These are phyloP conservation scores for Stomorhina lunata DNA, from an alignment of 2,888 invertebrate genomes.

Conservation along the genomic window DNA sequence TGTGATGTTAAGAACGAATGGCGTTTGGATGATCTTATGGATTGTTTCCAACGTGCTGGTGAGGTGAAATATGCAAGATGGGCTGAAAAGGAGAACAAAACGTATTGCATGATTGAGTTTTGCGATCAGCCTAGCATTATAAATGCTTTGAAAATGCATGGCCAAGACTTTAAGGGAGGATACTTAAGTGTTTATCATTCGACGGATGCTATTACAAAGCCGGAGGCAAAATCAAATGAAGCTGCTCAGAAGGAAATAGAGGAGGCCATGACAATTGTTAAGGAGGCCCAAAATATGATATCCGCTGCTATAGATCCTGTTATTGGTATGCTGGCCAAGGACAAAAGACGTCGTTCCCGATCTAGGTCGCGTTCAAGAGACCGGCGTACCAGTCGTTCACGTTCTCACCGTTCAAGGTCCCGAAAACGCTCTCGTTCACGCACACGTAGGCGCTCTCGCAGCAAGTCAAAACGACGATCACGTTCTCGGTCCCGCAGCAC, in stretches of 20 bases:
- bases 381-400: conserved; percentile 84
- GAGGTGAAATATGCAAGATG: conserved; percentile 97
- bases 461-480: conserved; percentile 74
- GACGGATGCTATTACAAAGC: conserved; percentile 93
- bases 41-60: conserved; percentile 91
- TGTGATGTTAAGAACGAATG: conserved; percentile 88
- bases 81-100: conserved; percentile 89
- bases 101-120: conserved; percentile 95
- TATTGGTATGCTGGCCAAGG: conserved; percentile 91
- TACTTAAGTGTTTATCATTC: conserved; percentile 90
- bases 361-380: conserved; percentile 82
- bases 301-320: conserved; percentile 96
- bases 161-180: conserved; percentile 87
- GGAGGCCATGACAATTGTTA: conserved; percentile 97
- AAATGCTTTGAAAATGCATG: conserved; percentile 92
- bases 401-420: conserved; percentile 83
- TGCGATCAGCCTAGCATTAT: conserved; percentile 94
- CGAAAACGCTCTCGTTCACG: conserved; percentile 83
- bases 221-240: conserved; percentile 96
- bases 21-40: conserved; percentile 91
- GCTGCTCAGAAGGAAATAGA: conserved; percentile 97
- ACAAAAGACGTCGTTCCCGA: conserved; percentile 85
- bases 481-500: conserved; percentile 85
- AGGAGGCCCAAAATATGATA: conserved; percentile 96
- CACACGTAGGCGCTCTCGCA: conserved; percentile 80